Evolutionary conservation across 1,140 invertebrate species (phyloP).

Genomic region (Aphelinus atriplicis): DNA sequence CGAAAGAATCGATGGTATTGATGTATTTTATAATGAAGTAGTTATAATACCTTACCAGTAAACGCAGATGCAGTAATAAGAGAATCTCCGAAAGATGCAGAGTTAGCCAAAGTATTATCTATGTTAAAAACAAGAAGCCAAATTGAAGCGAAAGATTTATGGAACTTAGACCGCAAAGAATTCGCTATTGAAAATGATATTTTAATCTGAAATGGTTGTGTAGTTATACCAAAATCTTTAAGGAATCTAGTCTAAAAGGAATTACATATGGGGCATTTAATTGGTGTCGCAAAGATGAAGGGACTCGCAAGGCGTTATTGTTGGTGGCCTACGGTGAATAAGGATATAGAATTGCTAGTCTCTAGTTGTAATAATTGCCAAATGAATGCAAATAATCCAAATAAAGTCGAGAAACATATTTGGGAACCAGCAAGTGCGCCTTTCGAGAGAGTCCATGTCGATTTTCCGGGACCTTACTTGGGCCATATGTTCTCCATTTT

Average conservation of each 20-base stretch:
- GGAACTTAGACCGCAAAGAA: too few species aligned
- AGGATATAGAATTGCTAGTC: constrained; percentile 52
- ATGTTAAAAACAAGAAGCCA: too few species aligned
- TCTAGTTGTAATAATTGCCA: constrained; percentile 50
- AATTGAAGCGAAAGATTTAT: too few species aligned
- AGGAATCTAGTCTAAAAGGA: too few species aligned
- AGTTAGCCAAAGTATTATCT: too few species aligned
- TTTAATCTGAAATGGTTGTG: too few species aligned
- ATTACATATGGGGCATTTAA: constrained; percentile 55
- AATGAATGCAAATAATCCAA: constrained; percentile 28
- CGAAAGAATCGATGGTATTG: neutral
- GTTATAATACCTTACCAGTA: neutral
- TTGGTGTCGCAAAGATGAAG: constrained; percentile 63
- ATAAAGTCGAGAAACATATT: constrained; percentile 41
- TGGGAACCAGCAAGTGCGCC: constrained; percentile 51
- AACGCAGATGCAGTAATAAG: neutral
- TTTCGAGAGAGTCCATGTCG: constrained; percentile 60
- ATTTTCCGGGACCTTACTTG: constrained; percentile 57
- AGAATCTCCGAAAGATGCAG: neutral
- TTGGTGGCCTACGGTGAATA: constrained; percentile 61
- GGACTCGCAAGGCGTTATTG: constrained; percentile 55
- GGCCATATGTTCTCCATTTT: constrained; percentile 30
- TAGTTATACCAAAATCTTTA: too few species aligned
- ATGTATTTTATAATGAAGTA: neutral
- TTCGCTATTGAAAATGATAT: too few species aligned